A percentile compares a stretch with the other conserved stretches of the same genome.
These are phyloP conservation scores for Oreortyx pictus DNA, from an alignment of 2,797 vertebrate genomes.

Conservation along the genomic window DNA sequence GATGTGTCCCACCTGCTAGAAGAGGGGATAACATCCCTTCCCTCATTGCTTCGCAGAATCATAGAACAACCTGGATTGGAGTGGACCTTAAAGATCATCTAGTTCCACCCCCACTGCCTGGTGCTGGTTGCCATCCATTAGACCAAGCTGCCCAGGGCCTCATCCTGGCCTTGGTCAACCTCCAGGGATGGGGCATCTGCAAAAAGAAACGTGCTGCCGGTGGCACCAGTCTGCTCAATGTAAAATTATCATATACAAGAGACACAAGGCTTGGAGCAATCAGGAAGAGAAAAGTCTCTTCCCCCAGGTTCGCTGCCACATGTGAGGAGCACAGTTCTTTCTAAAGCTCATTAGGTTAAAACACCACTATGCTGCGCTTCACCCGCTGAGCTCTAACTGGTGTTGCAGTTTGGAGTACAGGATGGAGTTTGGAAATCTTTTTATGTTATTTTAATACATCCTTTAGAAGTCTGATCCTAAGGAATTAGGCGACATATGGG, in stretches of 20 bases:
- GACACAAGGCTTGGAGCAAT: background rate
- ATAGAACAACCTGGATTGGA: background rate
- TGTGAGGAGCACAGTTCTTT: background rate
- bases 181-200: background rate
- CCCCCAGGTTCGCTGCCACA: background rate
- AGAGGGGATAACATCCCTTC: background rate
- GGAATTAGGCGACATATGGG: background rate
- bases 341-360: background rate
- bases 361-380: background rate
- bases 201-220: background rate
- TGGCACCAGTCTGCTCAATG: background rate
- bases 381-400: background rate
- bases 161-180: too few relatives aligned
- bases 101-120: too few relatives aligned
- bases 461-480: slow-evolving; percentile 8
- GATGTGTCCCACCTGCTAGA: background rate
- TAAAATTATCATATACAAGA: background rate
- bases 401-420: background rate
- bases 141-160: too few relatives aligned
- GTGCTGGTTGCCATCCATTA: too few relatives aligned
- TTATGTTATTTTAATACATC: background rate
- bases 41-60: background rate
- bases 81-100: too few relatives aligned
- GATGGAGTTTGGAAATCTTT: slow-evolving; percentile 7
- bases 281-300: background rate